These are phyloP conservation scores for Meteorus cinctellus DNA, from an alignment of 2,888 invertebrate species.

Conservation along the genomic window DNA sequence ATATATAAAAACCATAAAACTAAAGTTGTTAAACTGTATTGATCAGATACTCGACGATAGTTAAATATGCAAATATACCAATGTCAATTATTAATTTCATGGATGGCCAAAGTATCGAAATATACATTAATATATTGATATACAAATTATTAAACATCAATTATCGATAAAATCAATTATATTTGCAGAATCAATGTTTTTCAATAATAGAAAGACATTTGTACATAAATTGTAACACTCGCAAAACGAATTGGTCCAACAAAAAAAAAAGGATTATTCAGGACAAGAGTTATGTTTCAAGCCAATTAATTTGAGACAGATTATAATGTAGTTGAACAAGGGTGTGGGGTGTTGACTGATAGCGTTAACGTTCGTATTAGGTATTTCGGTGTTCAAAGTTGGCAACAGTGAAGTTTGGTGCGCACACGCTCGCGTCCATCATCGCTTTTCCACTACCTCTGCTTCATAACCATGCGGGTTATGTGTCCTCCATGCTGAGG, in stretches of 20 bases:
- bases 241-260: neutral
- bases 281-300: constrained; percentile 59
- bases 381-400: constrained; percentile 69
- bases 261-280: constrained; percentile 65
- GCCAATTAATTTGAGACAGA: constrained; percentile 70
- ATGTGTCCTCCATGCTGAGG: constrained; percentile 1
- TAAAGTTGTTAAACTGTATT: too few relatives aligned
- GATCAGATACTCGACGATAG: too few relatives aligned
- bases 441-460: constrained; percentile 58
- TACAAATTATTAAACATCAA: too few relatives aligned
- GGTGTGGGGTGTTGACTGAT: constrained; percentile 70
- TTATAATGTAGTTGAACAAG: constrained; percentile 64
- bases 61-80: too few relatives aligned
- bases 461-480: neutral
- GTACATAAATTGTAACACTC: neutral
- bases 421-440: constrained; percentile 62
- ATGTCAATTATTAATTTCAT: too few relatives aligned
- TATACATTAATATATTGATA: too few relatives aligned
- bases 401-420: constrained; percentile 63
- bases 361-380: constrained; percentile 70
- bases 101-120: too few relatives aligned
- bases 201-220: neutral
- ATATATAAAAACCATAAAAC: too few relatives aligned
- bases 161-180: too few relatives aligned
- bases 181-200: too few relatives aligned